These are phyloP conservation scores for Terebella lapidaria DNA, from an alignment of 2,888 invertebrate species.

Conservation along the genomic window DNA sequence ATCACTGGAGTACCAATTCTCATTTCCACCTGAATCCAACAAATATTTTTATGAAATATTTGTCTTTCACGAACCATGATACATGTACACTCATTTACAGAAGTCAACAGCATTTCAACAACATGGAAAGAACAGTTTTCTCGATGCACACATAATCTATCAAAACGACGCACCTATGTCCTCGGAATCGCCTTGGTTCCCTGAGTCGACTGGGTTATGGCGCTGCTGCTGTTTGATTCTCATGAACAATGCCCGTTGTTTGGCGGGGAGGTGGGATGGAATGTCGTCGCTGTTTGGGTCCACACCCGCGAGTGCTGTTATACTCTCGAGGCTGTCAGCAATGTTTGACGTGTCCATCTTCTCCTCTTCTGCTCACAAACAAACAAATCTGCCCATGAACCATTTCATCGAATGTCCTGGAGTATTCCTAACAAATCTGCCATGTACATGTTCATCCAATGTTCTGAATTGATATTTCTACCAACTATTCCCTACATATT, in stretches of 20 bases:
- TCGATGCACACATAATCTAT: too few relatives aligned
- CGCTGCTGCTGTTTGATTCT: slow-evolving; percentile 65
- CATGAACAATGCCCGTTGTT: slow-evolving; percentile 64
- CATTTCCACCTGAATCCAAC: slow-evolving; percentile 29
- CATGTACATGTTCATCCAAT: too few relatives aligned
- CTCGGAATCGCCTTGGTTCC: background rate
- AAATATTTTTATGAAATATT: background rate
- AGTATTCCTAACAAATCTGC: background rate
- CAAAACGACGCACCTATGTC: too few relatives aligned
- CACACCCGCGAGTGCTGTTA: slow-evolving; percentile 7
- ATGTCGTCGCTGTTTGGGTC: slow-evolving; percentile 33
- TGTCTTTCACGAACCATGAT: background rate
- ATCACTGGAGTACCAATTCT: slow-evolving; percentile 74
- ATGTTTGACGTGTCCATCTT: too few relatives aligned
- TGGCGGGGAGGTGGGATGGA: slow-evolving; percentile 62
- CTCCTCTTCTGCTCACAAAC: too few relatives aligned
- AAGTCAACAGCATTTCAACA: too few relatives aligned
- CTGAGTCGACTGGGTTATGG: background rate
- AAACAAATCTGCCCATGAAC: background rate
- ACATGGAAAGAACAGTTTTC: too few relatives aligned
- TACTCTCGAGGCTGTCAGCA: too few relatives aligned
- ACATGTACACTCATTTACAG: too few relatives aligned
- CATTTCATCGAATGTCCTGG: background rate
- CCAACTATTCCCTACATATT: too few relatives aligned
- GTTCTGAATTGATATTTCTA: too few relatives aligned